Conservation (phyloP, 2,888 invertebrate species). For the Limnephilus auricula region DNA sequence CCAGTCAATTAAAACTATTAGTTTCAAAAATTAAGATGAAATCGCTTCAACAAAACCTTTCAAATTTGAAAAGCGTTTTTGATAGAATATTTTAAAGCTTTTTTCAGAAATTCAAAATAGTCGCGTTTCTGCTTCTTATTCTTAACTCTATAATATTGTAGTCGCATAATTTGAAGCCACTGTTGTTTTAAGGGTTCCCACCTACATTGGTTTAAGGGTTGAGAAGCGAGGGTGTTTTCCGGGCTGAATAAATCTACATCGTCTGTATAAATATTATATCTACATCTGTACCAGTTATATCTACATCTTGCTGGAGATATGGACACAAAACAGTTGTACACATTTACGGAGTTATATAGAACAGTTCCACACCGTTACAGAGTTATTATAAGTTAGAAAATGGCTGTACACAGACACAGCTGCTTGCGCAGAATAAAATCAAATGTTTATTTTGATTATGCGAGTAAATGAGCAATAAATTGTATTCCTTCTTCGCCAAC, state of each 20-base stretch:
- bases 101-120: neutral
- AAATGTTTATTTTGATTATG: constrained; percentile 67
- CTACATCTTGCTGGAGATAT: neutral
- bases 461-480: constrained; percentile 66
- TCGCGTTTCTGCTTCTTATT: neutral
- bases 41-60: too few relatives aligned
- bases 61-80: neutral
- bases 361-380: neutral
- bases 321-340: neutral
- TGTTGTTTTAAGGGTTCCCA: neutral
- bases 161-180: neutral
- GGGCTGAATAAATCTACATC: constrained; percentile 8
- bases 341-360: neutral
- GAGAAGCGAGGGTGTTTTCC: constrained; percentile 3
- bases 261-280: constrained; percentile 13
- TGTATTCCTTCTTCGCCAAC: constrained; percentile 40
- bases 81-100: too few relatives aligned
- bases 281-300: neutral
- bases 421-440: constrained; percentile 62
- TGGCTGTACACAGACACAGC: constrained; percentile 39
- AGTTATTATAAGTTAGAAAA: neutral
- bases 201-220: constrained; percentile 9
- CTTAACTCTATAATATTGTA: neutral
- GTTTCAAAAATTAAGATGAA: too few relatives aligned
- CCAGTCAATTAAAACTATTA: too few relatives aligned